Conservation (phyloP, 2,797 vertebrate genomes). For the Phyllotis vaccarum region DNA sequence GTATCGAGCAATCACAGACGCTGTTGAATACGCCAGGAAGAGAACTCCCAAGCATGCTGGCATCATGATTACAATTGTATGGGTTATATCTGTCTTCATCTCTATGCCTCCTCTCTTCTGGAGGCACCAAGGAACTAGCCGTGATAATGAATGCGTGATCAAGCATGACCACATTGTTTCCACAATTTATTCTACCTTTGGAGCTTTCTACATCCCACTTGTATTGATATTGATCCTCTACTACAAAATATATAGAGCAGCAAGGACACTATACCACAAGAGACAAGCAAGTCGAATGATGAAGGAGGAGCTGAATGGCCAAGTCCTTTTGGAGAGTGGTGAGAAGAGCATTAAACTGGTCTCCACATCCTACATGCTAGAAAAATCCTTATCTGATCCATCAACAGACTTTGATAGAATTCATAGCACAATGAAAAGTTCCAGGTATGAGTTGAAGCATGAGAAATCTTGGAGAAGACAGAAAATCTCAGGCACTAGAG, state of each 20-base stretch:
- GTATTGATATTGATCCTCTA: conserved; percentile 98
- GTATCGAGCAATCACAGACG: conserved; percentile 97
- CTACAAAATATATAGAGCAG: conserved; percentile 98
- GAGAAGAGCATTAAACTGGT: conserved; percentile 90
- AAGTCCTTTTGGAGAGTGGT: conserved; percentile 91
- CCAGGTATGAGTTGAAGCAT: conserved; percentile 89
- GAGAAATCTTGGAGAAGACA: conserved; percentile 94
- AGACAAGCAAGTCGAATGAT: conserved; percentile 93
- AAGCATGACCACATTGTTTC: conserved; percentile 95
- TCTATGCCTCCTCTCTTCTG: conserved; percentile 96
- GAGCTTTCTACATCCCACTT: conserved; percentile 98
- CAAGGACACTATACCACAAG: conserved; percentile 96
- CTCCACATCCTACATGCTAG: conserved; percentile 90
- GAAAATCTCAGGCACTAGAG: conserved; percentile 95
- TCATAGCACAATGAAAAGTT: conserved; percentile 88
- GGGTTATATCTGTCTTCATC: conserved; percentile 96
- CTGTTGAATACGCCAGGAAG: conserved; percentile 96
- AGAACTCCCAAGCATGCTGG: conserved; percentile 94
- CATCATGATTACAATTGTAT: conserved; percentile 95
- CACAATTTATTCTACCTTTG: conserved; percentile 97
- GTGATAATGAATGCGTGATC: conserved; percentile 95
- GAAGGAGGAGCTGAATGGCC: conserved; percentile 95
- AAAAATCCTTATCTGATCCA: conserved; percentile 95
- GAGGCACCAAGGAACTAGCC: conserved; percentile 92
- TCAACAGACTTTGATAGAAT: conserved; percentile 93